Evolutionary conservation across 2,113 vertebrate genomes (phyloP).

Genomic region (Daphoenositta chrysoptera): DNA sequence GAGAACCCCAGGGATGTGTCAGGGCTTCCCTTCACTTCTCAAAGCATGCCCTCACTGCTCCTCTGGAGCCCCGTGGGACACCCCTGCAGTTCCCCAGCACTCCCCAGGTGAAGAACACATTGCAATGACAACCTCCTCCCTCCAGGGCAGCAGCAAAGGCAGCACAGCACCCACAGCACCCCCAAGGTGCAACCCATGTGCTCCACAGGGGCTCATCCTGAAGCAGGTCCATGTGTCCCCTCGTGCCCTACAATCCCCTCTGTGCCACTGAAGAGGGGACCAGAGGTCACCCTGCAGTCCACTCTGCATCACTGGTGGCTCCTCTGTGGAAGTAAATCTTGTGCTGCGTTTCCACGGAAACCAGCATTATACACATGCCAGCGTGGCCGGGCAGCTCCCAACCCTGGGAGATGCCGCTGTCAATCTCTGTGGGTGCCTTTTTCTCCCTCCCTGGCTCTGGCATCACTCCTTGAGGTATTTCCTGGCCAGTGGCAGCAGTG

Average conservation of each 20-base stretch:
- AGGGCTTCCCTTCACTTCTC: background rate
- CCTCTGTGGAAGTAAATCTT: conserved; percentile 35
- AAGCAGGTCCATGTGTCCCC: background rate
- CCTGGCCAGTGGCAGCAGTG: rapidly evolving
- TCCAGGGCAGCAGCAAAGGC: background rate
- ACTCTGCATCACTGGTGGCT: conserved; percentile 1
- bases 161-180: background rate
- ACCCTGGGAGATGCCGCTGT: background rate
- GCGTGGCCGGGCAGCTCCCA: background rate
- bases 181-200: rapidly evolving
- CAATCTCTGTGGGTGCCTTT: background rate
- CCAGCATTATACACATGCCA: conserved; percentile 29
- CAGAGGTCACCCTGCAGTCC: background rate
- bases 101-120: background rate
- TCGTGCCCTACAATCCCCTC: background rate
- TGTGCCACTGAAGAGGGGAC: background rate
- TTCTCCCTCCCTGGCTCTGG: background rate
- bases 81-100: background rate
- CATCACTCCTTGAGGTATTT: background rate
- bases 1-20: background rate
- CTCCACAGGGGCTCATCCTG: background rate
- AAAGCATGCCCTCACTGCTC: rapidly evolving
- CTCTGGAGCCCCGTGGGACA: background rate
- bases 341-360: conserved; percentile 71
- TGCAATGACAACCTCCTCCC: rapidly evolving